Evolutionary conservation across 2,113 vertebrate species (phyloP).

Genomic region (Lanius ludovicianus): DNA sequence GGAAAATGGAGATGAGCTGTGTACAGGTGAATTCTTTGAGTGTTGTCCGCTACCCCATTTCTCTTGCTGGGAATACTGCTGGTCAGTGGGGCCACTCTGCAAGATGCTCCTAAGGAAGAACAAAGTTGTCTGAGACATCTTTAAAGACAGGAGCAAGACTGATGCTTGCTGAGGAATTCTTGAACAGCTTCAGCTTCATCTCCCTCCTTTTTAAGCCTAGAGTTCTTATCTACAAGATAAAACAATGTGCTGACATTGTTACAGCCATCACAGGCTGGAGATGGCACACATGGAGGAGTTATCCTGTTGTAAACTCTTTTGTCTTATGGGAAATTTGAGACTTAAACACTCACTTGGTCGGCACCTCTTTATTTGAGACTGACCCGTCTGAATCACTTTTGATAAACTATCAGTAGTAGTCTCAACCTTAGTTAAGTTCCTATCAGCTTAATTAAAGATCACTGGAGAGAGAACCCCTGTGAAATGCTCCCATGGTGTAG

Average conservation of each 20-base stretch:
- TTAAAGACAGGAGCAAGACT: not conserved
- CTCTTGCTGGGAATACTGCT: not conserved
- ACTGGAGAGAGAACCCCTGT: not conserved
- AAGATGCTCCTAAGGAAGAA: not conserved
- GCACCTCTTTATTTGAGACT: not conserved
- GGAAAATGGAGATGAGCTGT: not conserved
- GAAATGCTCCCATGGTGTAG: not conserved
- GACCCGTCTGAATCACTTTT: not conserved
- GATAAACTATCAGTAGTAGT: not conserved
- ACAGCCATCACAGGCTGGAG: not conserved
- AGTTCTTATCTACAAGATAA: not conserved
- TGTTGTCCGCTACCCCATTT: not conserved
- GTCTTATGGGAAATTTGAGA: not conserved
- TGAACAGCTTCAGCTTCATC: not conserved
- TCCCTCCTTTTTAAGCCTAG: not conserved
- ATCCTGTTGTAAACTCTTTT: not conserved
- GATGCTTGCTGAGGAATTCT: not conserved
- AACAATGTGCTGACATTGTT: not conserved
- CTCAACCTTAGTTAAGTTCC: not conserved
- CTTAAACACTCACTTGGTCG: not conserved
- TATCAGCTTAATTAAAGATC: constrained; percentile 46
- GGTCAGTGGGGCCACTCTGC: not conserved
- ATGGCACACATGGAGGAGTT: not conserved
- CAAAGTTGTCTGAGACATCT: not conserved
- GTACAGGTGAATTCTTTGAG: not conserved